Evolutionary conservation across 1,140 invertebrate genomes (phyloP).

Genomic region (Ephestia elutella): DNA sequence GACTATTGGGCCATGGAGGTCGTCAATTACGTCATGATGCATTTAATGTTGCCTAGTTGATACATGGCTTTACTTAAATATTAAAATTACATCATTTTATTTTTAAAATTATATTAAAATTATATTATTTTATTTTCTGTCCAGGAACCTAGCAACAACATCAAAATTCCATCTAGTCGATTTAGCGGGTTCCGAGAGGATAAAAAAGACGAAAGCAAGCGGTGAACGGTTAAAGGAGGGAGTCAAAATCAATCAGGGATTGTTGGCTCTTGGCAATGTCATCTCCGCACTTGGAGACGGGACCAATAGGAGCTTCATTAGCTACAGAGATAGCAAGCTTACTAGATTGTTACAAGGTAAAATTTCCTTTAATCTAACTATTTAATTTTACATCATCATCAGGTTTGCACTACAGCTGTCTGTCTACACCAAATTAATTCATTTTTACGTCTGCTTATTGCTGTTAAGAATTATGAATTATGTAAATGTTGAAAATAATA

Average conservation of each 20-base stretch:
- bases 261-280: slow-evolving; percentile 93
- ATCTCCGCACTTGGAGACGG: slow-evolving; percentile 90
- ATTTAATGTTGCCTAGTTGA: too few relatives aligned
- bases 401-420: too few relatives aligned
- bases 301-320: slow-evolving; percentile 80
- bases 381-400: too few relatives aligned
- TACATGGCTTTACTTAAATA: too few relatives aligned
- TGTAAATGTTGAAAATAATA: too few relatives aligned
- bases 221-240: slow-evolving; percentile 95
- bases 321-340: slow-evolving; percentile 93
- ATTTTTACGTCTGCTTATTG: too few relatives aligned
- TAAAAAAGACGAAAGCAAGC: slow-evolving; percentile 93
- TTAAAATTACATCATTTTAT: slow-evolving; percentile 28
- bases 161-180: slow-evolving; percentile 93
- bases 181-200: slow-evolving; percentile 93
- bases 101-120: too few relatives aligned
- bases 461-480: too few relatives aligned
- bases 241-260: slow-evolving; percentile 93
- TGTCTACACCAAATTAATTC: too few relatives aligned
- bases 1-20: too few relatives aligned
- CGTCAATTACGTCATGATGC: too few relatives aligned
- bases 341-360: slow-evolving; percentile 91
- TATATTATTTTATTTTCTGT: too few relatives aligned
- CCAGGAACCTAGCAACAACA: slow-evolving; percentile 81
- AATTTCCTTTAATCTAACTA: background rate